A percentile compares a stretch with the other conserved stretches of the same genome.
phyloP scores from a whole-genome alignment of 1,140 invertebrate species.

The Drosophila asahinai region DNA sequence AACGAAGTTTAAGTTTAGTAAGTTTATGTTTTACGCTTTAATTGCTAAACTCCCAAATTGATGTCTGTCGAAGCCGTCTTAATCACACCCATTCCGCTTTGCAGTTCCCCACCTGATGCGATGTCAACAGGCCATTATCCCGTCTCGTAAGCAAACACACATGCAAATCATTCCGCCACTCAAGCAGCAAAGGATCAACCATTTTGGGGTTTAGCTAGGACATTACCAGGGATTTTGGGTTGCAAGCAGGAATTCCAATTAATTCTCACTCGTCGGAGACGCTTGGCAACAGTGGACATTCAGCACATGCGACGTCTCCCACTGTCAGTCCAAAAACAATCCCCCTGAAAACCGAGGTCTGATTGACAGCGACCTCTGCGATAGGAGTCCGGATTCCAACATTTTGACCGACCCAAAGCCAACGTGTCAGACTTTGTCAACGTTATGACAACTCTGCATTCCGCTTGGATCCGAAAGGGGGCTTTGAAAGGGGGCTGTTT shows the following conservation, averaged over 20 bases:
- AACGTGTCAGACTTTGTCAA: conserved; percentile 69
- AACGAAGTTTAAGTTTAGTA: too few species aligned
- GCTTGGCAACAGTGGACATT: conserved; percentile 56
- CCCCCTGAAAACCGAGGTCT: conserved; percentile 2
- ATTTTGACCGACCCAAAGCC: conserved; percentile 63
- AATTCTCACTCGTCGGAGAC: conserved; percentile 54
- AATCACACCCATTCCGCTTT: not conserved
- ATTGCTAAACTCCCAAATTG: not conserved
- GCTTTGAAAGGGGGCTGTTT: not conserved
- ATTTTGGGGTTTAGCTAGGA: conserved; percentile 7
- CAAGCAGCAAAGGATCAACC: conserved; percentile 6
- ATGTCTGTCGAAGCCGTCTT: conserved; percentile 1
- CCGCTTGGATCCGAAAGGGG: not conserved
- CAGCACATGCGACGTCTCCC: not conserved
- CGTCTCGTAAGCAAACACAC: conserved; percentile 16
- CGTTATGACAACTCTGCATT: conserved; percentile 73
- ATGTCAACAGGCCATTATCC: conserved; percentile 22
- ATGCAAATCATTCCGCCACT: conserved; percentile 13
- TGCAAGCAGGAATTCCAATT: conserved; percentile 68
- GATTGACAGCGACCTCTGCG: conserved; percentile 62
- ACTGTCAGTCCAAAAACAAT: not conserved
- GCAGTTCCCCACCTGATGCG: conserved; percentile 5
- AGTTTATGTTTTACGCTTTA: too few species aligned
- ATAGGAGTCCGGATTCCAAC: conserved; percentile 43
- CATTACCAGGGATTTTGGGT: conserved; percentile 21